Evolutionary conservation across 2,888 invertebrate species (phyloP).

Genomic region (Phyllotreta cruciferae): DNA sequence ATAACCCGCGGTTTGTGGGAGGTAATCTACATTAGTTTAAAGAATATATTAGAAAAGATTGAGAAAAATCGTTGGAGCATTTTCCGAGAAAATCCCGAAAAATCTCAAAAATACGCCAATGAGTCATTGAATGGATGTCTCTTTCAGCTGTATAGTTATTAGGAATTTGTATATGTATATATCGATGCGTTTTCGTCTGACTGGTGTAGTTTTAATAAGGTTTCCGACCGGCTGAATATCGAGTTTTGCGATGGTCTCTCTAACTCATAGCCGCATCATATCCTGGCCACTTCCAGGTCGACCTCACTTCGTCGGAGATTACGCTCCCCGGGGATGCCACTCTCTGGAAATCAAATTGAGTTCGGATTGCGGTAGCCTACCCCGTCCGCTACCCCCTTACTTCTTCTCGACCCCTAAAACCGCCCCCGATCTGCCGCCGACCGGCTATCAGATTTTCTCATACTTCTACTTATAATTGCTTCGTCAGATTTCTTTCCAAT

Average conservation of each 20-base stretch:
- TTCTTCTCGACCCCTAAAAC: no score
- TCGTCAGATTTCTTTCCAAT: constrained; percentile 36
- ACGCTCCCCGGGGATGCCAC: constrained; percentile 57
- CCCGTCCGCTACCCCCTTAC: constrained; percentile 5
- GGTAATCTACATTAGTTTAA: no score
- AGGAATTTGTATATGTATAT: no score
- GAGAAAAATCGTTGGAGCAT: no score
- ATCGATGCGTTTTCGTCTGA: constrained; percentile 54
- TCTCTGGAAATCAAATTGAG: constrained; percentile 61
- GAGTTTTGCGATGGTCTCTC: constrained; percentile 56
- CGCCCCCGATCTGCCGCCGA: constrained; percentile 35
- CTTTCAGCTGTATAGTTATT: no score
- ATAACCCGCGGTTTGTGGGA: no score
- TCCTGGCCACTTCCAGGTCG: constrained; percentile 60
- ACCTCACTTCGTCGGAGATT: constrained; percentile 60
- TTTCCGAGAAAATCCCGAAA: no score
- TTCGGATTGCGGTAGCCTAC: constrained; percentile 59
- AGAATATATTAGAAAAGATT: no score
- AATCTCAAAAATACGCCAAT: no score
- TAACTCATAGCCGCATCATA: constrained; percentile 48
- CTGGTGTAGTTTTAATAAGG: constrained; percentile 61
- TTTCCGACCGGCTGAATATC: constrained; percentile 62
- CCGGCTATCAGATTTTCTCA: constrained; percentile 52
- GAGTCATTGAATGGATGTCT: no score
- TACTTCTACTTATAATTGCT: constrained; percentile 51